phyloP scores from a whole-genome alignment of 2,888 invertebrate genomes.

The Lasius fuliginosus region DNA sequence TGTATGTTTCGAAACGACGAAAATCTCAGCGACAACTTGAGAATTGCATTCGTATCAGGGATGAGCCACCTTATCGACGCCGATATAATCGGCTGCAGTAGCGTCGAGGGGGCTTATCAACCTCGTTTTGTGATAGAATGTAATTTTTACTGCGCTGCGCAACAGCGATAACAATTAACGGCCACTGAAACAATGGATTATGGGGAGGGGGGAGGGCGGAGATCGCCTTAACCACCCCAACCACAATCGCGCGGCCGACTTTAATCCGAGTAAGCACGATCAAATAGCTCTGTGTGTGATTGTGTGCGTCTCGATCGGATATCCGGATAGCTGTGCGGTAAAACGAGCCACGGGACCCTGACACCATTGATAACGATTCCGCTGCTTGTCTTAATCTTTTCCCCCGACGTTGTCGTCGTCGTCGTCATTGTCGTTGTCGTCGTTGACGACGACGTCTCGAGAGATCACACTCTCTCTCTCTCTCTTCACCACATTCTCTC shows the following conservation, averaged over 20 bases:
- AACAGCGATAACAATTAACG: slow-evolving; percentile 70
- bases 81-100: slow-evolving; percentile 42
- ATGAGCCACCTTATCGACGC: slow-evolving; percentile 40
- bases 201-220: neutral
- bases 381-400: slow-evolving; percentile 60
- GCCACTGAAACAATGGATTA: slow-evolving; percentile 64
- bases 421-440: neutral
- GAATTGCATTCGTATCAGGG: slow-evolving; percentile 19
- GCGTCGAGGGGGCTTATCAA: slow-evolving; percentile 51
- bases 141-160: slow-evolving; percentile 57
- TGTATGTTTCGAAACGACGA: neutral
- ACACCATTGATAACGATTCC: slow-evolving; percentile 77
- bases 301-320: slow-evolving; percentile 57
- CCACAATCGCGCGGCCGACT: slow-evolving; percentile 29
- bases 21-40: neutral
- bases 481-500: neutral
- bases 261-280: slow-evolving; percentile 62
- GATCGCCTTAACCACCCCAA: slow-evolving; percentile 1
- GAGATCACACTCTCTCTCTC: neutral
- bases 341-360: slow-evolving; percentile 73
- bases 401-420: neutral
- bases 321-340: slow-evolving; percentile 62
- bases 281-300: slow-evolving; percentile 44
- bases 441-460: slow-evolving; percentile 18
- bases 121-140: slow-evolving; percentile 56